These are phyloP conservation scores for Cyphomyrus plagiostoma DNA, from an alignment of 2,113 vertebrate species.

Conservation along the genomic window DNA sequence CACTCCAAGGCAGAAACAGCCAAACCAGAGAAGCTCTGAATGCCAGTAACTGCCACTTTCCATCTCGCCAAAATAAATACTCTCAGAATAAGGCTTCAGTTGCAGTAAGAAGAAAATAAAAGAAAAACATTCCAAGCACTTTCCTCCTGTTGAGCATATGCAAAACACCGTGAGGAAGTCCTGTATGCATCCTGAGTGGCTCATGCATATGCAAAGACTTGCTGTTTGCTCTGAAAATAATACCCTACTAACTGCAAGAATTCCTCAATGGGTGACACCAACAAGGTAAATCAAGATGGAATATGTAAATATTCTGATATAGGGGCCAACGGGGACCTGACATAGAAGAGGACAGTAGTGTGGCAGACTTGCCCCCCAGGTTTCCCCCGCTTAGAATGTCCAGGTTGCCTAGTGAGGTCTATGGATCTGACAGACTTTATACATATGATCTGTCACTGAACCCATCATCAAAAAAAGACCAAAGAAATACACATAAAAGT, in stretches of 20 bases:
- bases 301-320: neutral
- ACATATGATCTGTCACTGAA: neutral
- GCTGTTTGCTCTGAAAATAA: neutral
- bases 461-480: neutral
- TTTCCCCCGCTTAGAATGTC: neutral
- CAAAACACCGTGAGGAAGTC: neutral
- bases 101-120: neutral
- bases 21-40: neutral
- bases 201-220: slow-evolving; percentile 7
- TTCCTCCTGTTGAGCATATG: neutral
- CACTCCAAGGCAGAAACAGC: neutral
- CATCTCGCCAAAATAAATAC: neutral
- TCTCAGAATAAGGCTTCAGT: neutral
- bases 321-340: neutral
- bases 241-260: neutral
- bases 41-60: neutral
- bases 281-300: neutral
- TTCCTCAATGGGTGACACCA: neutral
- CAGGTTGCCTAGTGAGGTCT: neutral
- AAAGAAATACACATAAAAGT: neutral
- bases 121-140: neutral
- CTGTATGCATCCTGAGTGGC: neutral
- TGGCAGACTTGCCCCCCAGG: neutral
- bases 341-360: neutral
- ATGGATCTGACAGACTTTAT: neutral